Conservation (phyloP, 2,888 invertebrate genomes). For the Leptopilina syphax region DNA sequence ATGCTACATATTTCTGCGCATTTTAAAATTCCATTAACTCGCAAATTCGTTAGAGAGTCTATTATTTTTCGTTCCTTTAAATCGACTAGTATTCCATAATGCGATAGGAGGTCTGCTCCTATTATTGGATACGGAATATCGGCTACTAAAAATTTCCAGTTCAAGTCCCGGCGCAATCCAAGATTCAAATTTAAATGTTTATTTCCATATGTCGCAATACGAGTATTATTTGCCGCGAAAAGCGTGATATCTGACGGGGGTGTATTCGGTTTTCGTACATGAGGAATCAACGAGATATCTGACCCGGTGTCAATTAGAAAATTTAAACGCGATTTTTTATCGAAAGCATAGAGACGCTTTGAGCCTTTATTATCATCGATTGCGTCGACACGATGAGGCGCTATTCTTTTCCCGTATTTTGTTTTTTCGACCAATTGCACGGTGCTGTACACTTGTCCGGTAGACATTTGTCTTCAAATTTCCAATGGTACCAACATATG, state of each 20-base stretch:
- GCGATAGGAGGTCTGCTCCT: not conserved
- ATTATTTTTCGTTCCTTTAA: conserved; percentile 13
- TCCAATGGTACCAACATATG: not conserved
- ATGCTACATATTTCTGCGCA: not conserved
- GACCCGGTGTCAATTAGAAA: conserved; percentile 55
- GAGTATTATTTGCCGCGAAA: not conserved
- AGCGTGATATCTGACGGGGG: not conserved
- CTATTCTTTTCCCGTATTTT: not conserved
- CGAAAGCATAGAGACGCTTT: conserved; percentile 49
- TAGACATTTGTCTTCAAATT: not conserved
- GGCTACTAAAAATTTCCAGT: conserved; percentile 48
- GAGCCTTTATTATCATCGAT: not conserved
- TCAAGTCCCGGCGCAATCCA: conserved; percentile 43
- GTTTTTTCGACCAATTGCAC: not conserved
- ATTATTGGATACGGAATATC: conserved; percentile 33
- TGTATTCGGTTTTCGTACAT: not conserved
- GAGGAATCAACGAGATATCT: conserved; percentile 36
- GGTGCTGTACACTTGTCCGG: not conserved
- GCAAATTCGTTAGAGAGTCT: conserved; percentile 6
- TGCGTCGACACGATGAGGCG: not conserved
- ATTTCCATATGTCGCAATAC: not conserved
- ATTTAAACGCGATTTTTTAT: conserved; percentile 16
- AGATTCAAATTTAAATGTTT: conserved; percentile 37
- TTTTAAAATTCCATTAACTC: not conserved
- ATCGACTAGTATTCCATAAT: conserved; percentile 41